Base-by-base conservation (phyloP, 2,113 vertebrate species). In the Capra hircus region DNA sequence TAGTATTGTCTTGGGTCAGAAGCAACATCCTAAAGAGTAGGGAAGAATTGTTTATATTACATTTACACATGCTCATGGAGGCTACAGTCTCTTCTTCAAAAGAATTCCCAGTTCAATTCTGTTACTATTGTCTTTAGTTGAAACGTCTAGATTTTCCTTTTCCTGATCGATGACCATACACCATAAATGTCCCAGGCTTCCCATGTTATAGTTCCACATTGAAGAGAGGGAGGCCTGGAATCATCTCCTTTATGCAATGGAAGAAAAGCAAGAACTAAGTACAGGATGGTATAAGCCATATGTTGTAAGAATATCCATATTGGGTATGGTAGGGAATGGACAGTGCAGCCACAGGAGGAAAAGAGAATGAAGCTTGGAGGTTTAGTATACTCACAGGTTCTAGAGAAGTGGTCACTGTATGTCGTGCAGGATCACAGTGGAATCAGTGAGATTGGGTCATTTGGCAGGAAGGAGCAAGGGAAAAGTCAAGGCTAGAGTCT, bases 31-130 rank as follows among this genome's bases (percentile, higher is more conserved):
- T 48, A 88, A 52, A 91, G 33, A 55, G 2, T 16, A 40, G 33
- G n/a, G 28, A 9, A 67, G 88, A 94, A 86, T 13, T 91, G 25
- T 78, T 87, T 86, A 43, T 11, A 52, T 12, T 17, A 11, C 25
- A 33, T 94, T 59, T 93, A 64, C 59, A 52, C 27, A n/a, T 13
- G 57, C n/a, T 40, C 30, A n/a, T 23, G 45, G 62, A 53, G 33
- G 64, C 60, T 59, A 48, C 14, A 23, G 23, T 91, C 43, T 93
- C 83, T 92, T 83, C 71, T 53, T 94, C 30, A 45, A 50, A 62
- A 36, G 80, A 90, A 92, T 91, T 93, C 80, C 62, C 91, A 94
- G 16, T 71, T 94, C 88, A 40, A 28, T 91, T 85, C 48, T 94
- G 84, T 85, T 74, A 77, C 7, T 30, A 7, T 30, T 57, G 40